Base-by-base conservation (phyloP, 1,140 invertebrate genomes). In the Scaptomyza graminum region DNA sequence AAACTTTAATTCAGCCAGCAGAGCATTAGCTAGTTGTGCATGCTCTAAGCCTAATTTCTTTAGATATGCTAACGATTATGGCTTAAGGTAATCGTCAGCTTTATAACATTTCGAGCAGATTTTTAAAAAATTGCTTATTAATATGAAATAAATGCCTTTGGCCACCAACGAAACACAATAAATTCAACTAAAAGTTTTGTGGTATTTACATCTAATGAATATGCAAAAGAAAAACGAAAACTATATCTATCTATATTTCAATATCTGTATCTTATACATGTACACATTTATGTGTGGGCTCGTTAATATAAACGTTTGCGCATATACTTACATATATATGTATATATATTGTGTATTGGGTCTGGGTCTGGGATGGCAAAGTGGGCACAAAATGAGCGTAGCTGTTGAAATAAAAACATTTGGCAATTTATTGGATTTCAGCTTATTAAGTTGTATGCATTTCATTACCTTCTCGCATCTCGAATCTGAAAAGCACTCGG, bases 341-440 rank as follows among this genome's bases (percentile, higher is more conserved):
- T n/a, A n/a, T n/a, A n/a, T n/a, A n/a, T n/a, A n/a, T 63, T 70
- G 70, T 70, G 37, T 70, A 50, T 65, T 5, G 7, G 31, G 31
- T 9, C 31, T 34, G 31, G 1, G 2, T 22, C 28, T 31, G 31
- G 34, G 47, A 47, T 64, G 49, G 44, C 69, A 50, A 70, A 77
- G 70, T 61, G 61, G 70, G 47, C 69, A 70, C 74, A 79, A 77
- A 81, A 81, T 75, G 70, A 87, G 82, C 81, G 81, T 85, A 85
- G 81, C 81, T 85, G 81, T 87, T 81, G 82, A 87, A 87, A 87
- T 87, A 87, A 87, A 87, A 87, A 87, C 82, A 82, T 87, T 87
- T 88, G 74, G 78, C 78, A 87, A 87, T 87, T 87, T 82, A 85
- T 85, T 85, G 81, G 81, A 87, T 87, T 70, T 70, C 39, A 64